Evolutionary conservation across 2,113 vertebrate species (phyloP).

Genomic region (Lepus timidus): DNA sequence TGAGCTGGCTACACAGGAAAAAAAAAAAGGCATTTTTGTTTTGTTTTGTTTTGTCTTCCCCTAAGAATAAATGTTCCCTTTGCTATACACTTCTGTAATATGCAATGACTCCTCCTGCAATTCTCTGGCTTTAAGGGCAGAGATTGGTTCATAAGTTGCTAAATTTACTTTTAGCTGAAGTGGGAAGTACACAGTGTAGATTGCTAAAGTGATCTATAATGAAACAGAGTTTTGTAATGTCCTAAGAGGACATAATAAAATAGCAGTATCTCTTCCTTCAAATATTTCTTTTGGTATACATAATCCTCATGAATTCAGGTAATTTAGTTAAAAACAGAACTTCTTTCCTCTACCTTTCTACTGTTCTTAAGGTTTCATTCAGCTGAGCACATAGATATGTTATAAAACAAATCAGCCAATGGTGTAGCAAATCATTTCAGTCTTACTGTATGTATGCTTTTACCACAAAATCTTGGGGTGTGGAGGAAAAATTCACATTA

Average conservation of each 20-base stretch:
- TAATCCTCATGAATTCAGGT: slow-evolving; percentile 42
- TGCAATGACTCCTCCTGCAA: not conserved
- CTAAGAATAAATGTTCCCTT: slow-evolving; percentile 34
- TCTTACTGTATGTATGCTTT: slow-evolving; percentile 71
- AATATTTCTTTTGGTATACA: not conserved
- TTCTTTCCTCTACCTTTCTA: slow-evolving; percentile 37
- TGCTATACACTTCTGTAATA: not conserved
- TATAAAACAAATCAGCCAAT: slow-evolving; percentile 62
- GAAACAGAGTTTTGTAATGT: slow-evolving; percentile 8
- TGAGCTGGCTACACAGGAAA: not conserved
- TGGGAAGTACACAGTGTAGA: slow-evolving; percentile 7
- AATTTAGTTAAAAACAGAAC: slow-evolving; percentile 65
- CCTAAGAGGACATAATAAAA: slow-evolving; percentile 21
- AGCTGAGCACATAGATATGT: slow-evolving; percentile 67
- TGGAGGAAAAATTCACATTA: slow-evolving; percentile 22
- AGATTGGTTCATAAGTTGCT: slow-evolving; percentile 39
- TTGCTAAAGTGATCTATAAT: slow-evolving; percentile 44
- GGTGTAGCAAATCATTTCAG: slow-evolving; percentile 69
- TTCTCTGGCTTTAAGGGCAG: not conserved
- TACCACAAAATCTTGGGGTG: slow-evolving; percentile 59
- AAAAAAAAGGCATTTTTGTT: not conserved
- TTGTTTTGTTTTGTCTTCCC: not conserved
- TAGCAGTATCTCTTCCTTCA: not conserved
- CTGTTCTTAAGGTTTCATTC: slow-evolving; percentile 75
- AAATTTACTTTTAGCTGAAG: not conserved